Percentiles rank a stretch among this genome's conserved stretches.
Conservation (phyloP, 2,113 vertebrate genomes). For the Gobio gobio region DNA sequence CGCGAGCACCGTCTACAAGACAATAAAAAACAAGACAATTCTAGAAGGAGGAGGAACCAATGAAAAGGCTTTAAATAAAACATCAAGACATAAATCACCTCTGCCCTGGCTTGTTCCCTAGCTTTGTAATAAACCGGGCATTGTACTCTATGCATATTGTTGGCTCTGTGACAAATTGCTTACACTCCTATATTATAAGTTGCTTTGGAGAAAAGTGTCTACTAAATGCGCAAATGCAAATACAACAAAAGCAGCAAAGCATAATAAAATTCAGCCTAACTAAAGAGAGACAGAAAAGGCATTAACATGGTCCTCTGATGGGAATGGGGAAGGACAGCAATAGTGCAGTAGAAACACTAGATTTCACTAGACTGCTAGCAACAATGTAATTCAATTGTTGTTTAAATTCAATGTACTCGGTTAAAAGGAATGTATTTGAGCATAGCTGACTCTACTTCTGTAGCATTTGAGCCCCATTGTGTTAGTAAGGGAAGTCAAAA, state of each 20-base stretch:
- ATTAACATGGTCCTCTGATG: background rate
- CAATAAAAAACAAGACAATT: background rate
- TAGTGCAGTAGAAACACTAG: slow-evolving; percentile 1
- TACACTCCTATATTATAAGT: background rate
- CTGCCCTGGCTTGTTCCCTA: background rate
- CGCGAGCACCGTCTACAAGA: slow-evolving; percentile 83
- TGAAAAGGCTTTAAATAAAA: background rate
- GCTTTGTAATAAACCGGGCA: background rate
- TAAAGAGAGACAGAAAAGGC: background rate
- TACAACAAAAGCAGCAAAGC: background rate
- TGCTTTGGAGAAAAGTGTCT: background rate
- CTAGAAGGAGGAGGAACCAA: background rate
- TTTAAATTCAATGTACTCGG: slow-evolving; percentile 31
- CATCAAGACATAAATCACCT: background rate
- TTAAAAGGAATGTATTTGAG: slow-evolving; percentile 2
- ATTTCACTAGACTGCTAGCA: background rate
- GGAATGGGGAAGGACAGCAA: background rate
- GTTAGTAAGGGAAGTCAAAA: slow-evolving; percentile 8
- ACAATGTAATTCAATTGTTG: slow-evolving; percentile 25
- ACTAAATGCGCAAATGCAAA: background rate
- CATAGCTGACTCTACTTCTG: background rate
- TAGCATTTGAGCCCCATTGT: background rate
- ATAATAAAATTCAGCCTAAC: background rate
- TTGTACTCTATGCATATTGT: background rate
- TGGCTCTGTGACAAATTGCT: background rate